Percentiles rank a stretch among this genome's conserved stretches.
phyloP scores from a whole-genome alignment of 2,888 invertebrate genomes.

The Andrena bucephala region DNA sequence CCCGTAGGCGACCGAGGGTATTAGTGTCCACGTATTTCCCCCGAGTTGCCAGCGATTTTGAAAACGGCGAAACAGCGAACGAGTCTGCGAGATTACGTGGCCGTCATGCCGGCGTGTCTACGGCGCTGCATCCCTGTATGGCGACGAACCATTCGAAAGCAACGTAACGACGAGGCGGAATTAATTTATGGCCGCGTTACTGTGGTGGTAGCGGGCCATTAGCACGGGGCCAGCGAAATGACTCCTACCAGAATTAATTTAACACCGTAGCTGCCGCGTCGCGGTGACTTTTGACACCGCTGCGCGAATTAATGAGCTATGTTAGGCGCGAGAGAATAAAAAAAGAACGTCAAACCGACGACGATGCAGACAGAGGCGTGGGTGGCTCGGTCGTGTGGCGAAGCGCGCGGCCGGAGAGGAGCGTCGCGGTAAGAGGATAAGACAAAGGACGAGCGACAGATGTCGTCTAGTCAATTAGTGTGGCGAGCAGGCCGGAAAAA shows the following conservation, averaged over 20 bases:
- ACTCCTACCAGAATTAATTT: conserved; percentile 67
- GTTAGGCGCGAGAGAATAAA: not conserved
- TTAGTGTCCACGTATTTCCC: not conserved
- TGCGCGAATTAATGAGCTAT: conserved; percentile 53
- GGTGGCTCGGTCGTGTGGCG: too few species aligned
- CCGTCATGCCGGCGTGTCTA: conserved; percentile 44
- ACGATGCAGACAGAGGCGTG: not conserved
- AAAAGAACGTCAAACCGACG: not conserved
- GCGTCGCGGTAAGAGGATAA: not conserved
- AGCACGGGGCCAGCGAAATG: conserved; percentile 52
- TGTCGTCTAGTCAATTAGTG: conserved; percentile 52
- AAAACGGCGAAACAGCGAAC: conserved; percentile 14
- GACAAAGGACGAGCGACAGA: conserved; percentile 37
- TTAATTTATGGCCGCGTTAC: conserved; percentile 69
- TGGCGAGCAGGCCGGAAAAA: conserved; percentile 47
- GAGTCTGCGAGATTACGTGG: conserved; percentile 11
- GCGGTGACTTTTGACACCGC: conserved; percentile 59
- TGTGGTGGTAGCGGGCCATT: conserved; percentile 54
- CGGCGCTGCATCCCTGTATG: conserved; percentile 35
- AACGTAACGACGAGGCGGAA: conserved; percentile 61
- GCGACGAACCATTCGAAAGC: conserved; percentile 56
- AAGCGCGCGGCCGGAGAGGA: not conserved
- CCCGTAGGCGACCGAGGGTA: not conserved
- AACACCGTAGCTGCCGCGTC: conserved; percentile 39
- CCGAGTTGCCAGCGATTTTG: conserved; percentile 35